Evolutionary conservation across 2,113 vertebrate species (phyloP).

Genomic region (Oreocharis arfaki): DNA sequence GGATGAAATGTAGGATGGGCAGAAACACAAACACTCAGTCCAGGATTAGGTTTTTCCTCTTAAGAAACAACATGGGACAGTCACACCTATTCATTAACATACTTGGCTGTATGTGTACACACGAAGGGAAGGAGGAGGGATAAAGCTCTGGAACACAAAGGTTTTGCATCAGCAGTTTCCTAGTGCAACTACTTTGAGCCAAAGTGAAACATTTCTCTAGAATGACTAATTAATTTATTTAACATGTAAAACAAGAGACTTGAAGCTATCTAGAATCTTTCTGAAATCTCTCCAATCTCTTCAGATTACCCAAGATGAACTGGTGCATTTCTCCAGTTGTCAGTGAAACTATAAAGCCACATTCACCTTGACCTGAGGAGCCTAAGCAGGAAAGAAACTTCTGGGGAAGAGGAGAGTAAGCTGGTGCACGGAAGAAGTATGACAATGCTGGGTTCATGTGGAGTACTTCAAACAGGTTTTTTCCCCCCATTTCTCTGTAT

Average conservation of each 20-base stretch:
- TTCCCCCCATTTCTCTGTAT: not conserved
- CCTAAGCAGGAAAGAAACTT: not conserved
- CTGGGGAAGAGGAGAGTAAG: not conserved
- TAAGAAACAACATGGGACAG: not conserved
- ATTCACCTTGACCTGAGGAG: not conserved
- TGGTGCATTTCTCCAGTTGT: not conserved
- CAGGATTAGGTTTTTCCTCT: not conserved
- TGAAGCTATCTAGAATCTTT: not conserved
- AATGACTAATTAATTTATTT: not conserved
- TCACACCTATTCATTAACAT: not conserved
- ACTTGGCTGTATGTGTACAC: not conserved
- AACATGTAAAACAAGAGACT: not conserved
- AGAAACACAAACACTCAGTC: not conserved
- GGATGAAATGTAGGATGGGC: not conserved
- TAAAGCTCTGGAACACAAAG: not conserved
- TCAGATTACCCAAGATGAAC: not conserved
- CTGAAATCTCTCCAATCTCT: not conserved
- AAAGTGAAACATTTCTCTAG: not conserved
- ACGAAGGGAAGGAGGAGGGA: not conserved
- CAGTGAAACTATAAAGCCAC: not conserved
- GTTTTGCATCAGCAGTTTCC: slow-evolving; percentile 7
- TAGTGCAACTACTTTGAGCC: not conserved
- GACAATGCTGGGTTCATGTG: fast-evolving
- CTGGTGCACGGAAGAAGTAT: not conserved
- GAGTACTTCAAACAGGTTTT: not conserved